Conservation (phyloP, 2,888 invertebrate species). For the Ametastegia equiseti region DNA sequence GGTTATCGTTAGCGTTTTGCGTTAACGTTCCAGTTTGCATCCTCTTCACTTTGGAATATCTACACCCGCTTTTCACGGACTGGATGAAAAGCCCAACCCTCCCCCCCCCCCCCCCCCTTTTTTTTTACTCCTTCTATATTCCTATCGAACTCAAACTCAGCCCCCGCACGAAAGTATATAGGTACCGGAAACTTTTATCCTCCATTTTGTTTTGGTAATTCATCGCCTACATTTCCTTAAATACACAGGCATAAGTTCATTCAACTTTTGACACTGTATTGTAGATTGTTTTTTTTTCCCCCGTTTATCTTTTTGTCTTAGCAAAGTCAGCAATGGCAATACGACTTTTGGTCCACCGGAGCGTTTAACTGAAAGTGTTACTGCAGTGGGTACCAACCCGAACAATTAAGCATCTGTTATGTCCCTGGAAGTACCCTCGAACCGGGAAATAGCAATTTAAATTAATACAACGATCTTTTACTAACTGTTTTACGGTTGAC, state of each 20-base stretch:
- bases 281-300: too few species aligned
- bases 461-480: constrained; percentile 37
- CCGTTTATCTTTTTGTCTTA: too few species aligned
- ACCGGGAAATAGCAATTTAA: neutral
- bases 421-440: neutral
- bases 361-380: too few species aligned
- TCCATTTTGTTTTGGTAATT: too few species aligned
- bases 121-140: neutral
- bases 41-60: neutral
- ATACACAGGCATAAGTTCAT: too few species aligned
- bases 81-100: too few species aligned
- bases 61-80: neutral
- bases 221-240: too few species aligned
- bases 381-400: too few species aligned
- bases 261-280: too few species aligned
- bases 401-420: neutral
- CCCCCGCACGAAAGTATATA: too few species aligned
- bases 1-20: constrained; percentile 41
- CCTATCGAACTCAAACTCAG: too few species aligned
- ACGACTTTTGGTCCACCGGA: neutral
- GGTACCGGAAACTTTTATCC: too few species aligned
- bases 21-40: constrained; percentile 1
- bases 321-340: neutral
- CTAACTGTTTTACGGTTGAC: constrained; percentile 27
- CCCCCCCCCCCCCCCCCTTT: neutral